A percentile compares a stretch with the other conserved stretches of the same genome.
phyloP scores from a whole-genome alignment of 53 echinoderm and acorn worm genomes.

The Crossaster papposus region DNA sequence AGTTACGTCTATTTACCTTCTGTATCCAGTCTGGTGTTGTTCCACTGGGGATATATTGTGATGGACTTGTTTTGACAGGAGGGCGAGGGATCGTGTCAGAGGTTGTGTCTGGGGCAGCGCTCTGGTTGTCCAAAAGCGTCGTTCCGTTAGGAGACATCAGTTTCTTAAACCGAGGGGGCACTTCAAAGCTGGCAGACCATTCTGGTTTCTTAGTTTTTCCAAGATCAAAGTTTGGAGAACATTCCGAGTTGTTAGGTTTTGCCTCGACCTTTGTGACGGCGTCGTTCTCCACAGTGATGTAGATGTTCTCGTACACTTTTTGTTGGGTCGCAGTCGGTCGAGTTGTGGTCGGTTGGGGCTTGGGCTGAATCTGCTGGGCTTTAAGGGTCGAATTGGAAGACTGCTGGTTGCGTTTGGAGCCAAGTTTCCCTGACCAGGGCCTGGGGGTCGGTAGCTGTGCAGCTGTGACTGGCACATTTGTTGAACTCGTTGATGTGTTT shows the following conservation, averaged over 20 bases:
- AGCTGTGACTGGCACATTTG: background rate
- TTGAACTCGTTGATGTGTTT: background rate
- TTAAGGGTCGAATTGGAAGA: background rate
- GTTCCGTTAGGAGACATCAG: background rate
- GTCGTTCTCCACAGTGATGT: slow-evolving; percentile 13
- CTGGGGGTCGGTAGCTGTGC: slow-evolving; percentile 15
- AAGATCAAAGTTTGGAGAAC: too few relatives aligned
- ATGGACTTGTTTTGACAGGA: background rate
- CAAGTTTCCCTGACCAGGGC: slow-evolving; percentile 44
- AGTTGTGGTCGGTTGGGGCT: background rate
- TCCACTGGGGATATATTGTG: background rate
- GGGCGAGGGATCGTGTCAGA: background rate
- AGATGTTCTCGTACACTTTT: slow-evolving; percentile 1
- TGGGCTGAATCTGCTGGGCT: background rate
- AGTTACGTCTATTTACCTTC: background rate
- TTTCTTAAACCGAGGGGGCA: slow-evolving; percentile 51
- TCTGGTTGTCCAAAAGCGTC: background rate
- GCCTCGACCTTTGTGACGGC: background rate
- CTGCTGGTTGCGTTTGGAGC: slow-evolving; percentile 22
- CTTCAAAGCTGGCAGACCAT: slow-evolving; percentile 52
- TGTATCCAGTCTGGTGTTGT: slow-evolving; percentile 21
- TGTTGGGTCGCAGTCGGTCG: background rate
- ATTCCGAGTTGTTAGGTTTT: too few relatives aligned
- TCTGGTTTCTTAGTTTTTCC: slow-evolving; percentile 7
- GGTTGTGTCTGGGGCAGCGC: background rate